Percentiles rank a stretch among this genome's conserved stretches.
These are phyloP conservation scores for Trochalopteron elliotii DNA, from an alignment of 2,113 vertebrate genomes.

Conservation along the genomic window DNA sequence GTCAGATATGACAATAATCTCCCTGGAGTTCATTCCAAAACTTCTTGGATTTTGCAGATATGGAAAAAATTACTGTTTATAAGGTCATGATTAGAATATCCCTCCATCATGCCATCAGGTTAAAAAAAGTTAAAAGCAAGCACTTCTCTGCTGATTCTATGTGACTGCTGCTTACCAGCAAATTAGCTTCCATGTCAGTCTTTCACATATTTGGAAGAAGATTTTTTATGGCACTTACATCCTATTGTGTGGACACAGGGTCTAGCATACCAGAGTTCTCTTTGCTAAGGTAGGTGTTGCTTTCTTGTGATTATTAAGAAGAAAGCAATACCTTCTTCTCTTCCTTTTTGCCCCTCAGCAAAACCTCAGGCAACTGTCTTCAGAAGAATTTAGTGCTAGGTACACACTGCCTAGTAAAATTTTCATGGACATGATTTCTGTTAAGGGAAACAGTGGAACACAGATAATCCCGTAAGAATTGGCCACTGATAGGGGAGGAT, in stretches of 20 bases:
- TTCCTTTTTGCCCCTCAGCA: neutral
- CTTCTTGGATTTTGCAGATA: neutral
- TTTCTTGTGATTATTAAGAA: neutral
- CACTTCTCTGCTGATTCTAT: neutral
- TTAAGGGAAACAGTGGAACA: neutral
- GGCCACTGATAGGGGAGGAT: neutral
- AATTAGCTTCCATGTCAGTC: neutral
- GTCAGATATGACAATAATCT: neutral
- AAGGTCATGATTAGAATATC: neutral
- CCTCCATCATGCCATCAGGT: neutral
- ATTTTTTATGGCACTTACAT: conserved; percentile 22
- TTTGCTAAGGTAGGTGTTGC: neutral
- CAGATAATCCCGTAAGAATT: neutral
- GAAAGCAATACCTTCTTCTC: neutral
- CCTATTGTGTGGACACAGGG: neutral
- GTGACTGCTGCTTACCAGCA: neutral
- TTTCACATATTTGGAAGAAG: conserved; percentile 7
- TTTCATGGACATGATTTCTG: neutral
- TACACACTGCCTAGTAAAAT: neutral
- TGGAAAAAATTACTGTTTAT: neutral
- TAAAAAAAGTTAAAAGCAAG: conserved; percentile 20
- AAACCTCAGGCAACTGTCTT: neutral
- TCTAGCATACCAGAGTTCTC: neutral
- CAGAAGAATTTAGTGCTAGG: neutral
- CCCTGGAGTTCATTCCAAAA: neutral